Evolutionary conservation across 2,888 invertebrate species (phyloP).

Genomic region (Tetrapedia diversipes): DNA sequence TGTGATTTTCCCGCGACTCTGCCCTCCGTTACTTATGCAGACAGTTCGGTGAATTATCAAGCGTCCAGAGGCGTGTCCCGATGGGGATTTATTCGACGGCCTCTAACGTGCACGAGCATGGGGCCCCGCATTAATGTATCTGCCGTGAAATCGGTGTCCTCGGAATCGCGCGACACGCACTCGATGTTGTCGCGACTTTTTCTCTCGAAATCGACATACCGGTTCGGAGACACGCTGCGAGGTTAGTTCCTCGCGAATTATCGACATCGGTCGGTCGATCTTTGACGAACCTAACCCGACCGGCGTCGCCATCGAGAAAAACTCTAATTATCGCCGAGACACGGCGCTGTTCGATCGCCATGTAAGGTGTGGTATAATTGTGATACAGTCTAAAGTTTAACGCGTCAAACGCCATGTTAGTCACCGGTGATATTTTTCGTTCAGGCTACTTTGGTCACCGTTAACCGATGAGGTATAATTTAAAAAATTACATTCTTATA

Average conservation of each 20-base stretch:
- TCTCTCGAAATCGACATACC: conserved; percentile 60
- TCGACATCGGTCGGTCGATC: conserved; percentile 55
- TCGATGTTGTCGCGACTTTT: conserved; percentile 68
- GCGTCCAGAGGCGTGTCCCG: conserved; percentile 42
- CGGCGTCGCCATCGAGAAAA: conserved; percentile 26
- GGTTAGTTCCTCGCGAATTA: conserved; percentile 46
- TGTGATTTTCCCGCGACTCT: conserved; percentile 34
- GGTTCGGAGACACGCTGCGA: conserved; percentile 61
- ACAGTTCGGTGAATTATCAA: conserved; percentile 62
- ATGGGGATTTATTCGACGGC: conserved; percentile 70
- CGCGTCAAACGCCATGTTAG: no score
- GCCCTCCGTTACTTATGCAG: conserved; percentile 20
- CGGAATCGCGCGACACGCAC: conserved; percentile 78
- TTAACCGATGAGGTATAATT: no score
- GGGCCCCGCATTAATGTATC: conserved; percentile 79
- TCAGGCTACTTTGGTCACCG: no score
- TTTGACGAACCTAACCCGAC: conserved; percentile 46
- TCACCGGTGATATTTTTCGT: no score
- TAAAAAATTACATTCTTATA: no score
- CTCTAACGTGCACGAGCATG: conserved; percentile 62
- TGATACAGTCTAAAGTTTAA: no score
- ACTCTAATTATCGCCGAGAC: conserved; percentile 51
- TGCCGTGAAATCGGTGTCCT: conserved; percentile 78
- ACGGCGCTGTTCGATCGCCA: not conserved
- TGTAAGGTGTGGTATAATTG: no score